Base-by-base conservation (phyloP, 2,888 invertebrate genomes). In the Nipponacmea schrenckii region DNA sequence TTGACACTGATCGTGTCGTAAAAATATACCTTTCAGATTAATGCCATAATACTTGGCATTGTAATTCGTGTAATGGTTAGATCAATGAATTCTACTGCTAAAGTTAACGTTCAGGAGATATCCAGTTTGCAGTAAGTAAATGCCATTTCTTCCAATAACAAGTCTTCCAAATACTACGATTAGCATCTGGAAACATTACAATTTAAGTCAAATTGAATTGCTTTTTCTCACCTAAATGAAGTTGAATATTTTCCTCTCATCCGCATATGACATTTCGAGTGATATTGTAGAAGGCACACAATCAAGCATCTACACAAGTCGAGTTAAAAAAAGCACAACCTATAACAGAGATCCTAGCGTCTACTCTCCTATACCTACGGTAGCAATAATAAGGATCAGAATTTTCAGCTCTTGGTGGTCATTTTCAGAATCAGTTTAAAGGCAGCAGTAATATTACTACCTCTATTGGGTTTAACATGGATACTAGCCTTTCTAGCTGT, bases 401-500 rank as follows among this genome's bases (percentile, higher is more conserved):
- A 8, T 39, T 39, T 1, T 39, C 39, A 31, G 31, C 31, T 31
- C 31, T 31, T 31, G n/a, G n/a, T n/a, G n/a, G 5, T 39, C 39
- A 45, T 62, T 73, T 80, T 77, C 69, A 86, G 88, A 62, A 85
- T 86, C 64, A 87, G 89, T 79, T 74, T 90, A 31, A 89, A 89
- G 68, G 90, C 90, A 2, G 86, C 89, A 0, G 84, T 84, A 1
- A 86, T 89, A 27, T 77, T 90, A 20, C 82, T 89, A 0, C 89
- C 89, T 15, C 78, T 90, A 17, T 81, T 90, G 3, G 90, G 90
- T 3, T 84, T 89, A 45, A 90, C 90, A 1, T 90, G 90, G 90
- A 81, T 83, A 2, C 86, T 90, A 65, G 90, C 88, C 4, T 89
- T 89, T 74, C 77, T 90, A 62, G 85, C 87, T 1, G 84, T 85